Base-by-base conservation (phyloP, 2,113 vertebrate genomes). In the Prionailurus bengalensis region DNA sequence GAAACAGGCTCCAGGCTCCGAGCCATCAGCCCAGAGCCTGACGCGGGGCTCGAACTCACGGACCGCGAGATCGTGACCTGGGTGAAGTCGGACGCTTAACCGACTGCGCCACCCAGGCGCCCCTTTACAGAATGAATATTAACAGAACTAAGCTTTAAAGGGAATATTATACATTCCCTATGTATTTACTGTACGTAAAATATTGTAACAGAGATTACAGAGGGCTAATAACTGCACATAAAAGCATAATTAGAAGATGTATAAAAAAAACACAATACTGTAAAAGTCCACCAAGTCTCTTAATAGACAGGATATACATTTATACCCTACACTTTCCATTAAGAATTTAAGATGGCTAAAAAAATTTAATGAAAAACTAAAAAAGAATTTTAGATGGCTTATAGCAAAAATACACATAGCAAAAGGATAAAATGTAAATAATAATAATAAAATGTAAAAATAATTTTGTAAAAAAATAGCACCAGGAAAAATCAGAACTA, bases 401-500 rank as follows among this genome's bases (percentile, higher is more conserved):
- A 92, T 13, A 61, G 84, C 13, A 95, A 95, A 97, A 94, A 85
- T 66, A 95, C 1, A 55, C 12, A 17, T 13, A 73, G 31, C 42
- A 90, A 61, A 95, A 81, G 39, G 33, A 53, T 92, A 94, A 73
- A 80, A 55, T 23, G 19, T 42, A 89, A 95, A 73, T 70, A n/a
- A 39, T 42, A 48, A 91, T 58, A 92, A 93, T 61, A 65, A 88
- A 80, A 45, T 48, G 3, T 36, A 85, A 92, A 89, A 68, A 79
- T 25, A 87, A 11, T 29, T 84, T 80, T 14, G 21, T 23, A 19
- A 21, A n/a, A 84, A 96, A n/a, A 42, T 89, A 96, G 76, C 91
- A 93, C 68, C 63, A 83, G 42, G 7, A 95, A 89, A 92, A 97
- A 95, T 85, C 31, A 80, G 33, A 84, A 80, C 73, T 45, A 97